Conservation (phyloP, 2,113 vertebrate genomes). For the Pungitius pungitius region DNA sequence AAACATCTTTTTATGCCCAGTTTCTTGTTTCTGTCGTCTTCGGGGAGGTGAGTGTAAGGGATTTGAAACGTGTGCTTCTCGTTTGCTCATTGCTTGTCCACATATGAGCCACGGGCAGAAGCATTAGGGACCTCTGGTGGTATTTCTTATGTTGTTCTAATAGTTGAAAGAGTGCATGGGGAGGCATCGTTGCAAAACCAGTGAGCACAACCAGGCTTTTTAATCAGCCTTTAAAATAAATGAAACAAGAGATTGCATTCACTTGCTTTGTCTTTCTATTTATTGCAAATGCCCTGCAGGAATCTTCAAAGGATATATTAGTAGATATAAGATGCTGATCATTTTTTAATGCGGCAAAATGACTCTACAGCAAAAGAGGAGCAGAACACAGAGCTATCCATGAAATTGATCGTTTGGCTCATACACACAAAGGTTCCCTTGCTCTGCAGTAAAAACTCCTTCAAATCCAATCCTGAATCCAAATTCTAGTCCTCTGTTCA, state of each 20-base stretch:
- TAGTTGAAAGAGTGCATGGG: conserved; percentile 39
- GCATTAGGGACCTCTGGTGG: conserved; percentile 8
- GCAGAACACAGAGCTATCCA: background rate
- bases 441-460: conserved; percentile 35
- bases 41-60: background rate
- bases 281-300: conserved; percentile 33
- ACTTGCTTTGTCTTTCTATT: conserved; percentile 27
- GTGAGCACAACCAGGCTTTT: conserved; percentile 37
- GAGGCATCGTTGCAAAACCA: conserved; percentile 3
- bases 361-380: conserved; percentile 14
- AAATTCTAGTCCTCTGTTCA: conserved; percentile 22
- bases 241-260: conserved; percentile 42
- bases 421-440: conserved; percentile 6
- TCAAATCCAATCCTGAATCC: conserved; percentile 43
- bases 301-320: conserved; percentile 52
- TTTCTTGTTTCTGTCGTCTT: background rate
- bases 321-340: conserved; percentile 44
- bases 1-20: background rate
- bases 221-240: conserved; percentile 64
- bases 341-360: conserved; percentile 39
- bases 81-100: conserved; percentile 17
- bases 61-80: conserved; percentile 4
- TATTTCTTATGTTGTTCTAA: conserved; percentile 45
- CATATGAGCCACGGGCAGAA: conserved; percentile 27
- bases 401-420: conserved; percentile 18